phyloP scores from a whole-genome alignment of 2,888 invertebrate genomes.

The Macaria notata region DNA sequence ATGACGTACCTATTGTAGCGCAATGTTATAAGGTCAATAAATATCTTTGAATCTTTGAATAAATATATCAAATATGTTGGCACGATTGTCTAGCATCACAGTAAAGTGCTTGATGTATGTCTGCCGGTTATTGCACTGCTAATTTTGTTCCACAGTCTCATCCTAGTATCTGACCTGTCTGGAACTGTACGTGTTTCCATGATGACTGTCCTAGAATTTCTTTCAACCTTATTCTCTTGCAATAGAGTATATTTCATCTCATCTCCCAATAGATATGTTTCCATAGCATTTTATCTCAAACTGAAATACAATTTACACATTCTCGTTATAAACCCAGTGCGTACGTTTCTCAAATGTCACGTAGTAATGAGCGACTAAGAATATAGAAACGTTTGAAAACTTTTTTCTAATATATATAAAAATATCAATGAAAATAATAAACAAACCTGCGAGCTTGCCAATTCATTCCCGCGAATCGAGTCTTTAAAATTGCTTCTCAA shows the following conservation, averaged over 20 bases:
- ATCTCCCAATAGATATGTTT: neutral
- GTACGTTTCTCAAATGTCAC: conserved; percentile 6
- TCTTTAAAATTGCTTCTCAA: too few relatives aligned
- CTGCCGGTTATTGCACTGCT: conserved; percentile 59
- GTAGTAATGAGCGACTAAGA: neutral
- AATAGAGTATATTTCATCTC: conserved; percentile 4
- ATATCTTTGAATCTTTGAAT: too few relatives aligned
- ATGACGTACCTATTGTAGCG: too few relatives aligned
- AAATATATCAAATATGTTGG: conserved; percentile 38
- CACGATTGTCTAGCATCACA: conserved; percentile 43
- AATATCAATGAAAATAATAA: too few relatives aligned
- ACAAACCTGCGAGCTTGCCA: too few relatives aligned
- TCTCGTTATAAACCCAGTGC: conserved; percentile 6
- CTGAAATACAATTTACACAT: conserved; percentile 20
- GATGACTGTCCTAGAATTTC: neutral
- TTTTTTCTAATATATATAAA: too few relatives aligned
- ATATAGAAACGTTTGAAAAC: too few relatives aligned
- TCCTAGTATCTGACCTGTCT: conserved; percentile 50
- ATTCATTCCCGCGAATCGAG: too few relatives aligned
- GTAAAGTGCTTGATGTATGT: conserved; percentile 62
- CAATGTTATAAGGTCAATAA: too few relatives aligned
- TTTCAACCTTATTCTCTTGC: conserved; percentile 1
- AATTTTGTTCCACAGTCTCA: conserved; percentile 57
- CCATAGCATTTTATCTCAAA: conserved; percentile 1
- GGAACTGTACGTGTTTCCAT: conserved; percentile 20